Percentiles rank a stretch among this genome's conserved stretches.
These are phyloP conservation scores for Sinocyclocheilus grahami DNA, from an alignment of 2,113 vertebrate genomes.

Conservation along the genomic window DNA sequence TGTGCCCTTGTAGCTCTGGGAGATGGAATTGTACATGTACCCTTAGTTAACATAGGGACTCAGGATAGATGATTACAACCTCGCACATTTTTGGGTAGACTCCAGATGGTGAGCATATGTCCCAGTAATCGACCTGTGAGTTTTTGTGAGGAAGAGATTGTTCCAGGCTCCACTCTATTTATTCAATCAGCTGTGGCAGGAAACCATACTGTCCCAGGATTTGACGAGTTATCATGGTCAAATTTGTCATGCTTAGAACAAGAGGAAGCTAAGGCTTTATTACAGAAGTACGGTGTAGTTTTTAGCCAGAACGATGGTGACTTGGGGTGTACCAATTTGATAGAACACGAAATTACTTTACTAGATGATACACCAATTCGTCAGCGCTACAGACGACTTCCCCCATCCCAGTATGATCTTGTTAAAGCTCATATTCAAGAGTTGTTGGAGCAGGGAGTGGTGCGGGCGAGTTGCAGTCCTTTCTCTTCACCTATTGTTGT, in stretches of 20 bases:
- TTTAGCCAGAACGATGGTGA: neutral
- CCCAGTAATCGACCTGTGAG: neutral
- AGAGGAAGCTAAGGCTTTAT: neutral
- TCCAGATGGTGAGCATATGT: neutral
- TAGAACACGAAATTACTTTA: neutral
- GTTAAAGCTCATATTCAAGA: neutral
- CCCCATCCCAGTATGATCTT: neutral
- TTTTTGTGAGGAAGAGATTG: neutral
- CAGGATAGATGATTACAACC: neutral
- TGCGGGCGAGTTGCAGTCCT: neutral
- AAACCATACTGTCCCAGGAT: neutral
- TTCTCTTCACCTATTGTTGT: neutral
- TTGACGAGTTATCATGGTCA: neutral
- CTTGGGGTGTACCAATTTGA: neutral
- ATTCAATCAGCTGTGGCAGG: neutral
- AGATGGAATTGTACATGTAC: neutral
- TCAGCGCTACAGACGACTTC: neutral
- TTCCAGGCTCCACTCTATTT: neutral
- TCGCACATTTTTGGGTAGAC: neutral
- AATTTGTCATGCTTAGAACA: neutral
- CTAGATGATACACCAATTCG: neutral
- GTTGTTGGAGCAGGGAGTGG: neutral
- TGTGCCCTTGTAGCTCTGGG: neutral
- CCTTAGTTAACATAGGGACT: neutral
- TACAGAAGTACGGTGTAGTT: neutral